Percentiles rank a stretch among this genome's conserved stretches.
These are phyloP conservation scores for Plodia interpunctella DNA, from an alignment of 1,140 invertebrate species.

Conservation along the genomic window DNA sequence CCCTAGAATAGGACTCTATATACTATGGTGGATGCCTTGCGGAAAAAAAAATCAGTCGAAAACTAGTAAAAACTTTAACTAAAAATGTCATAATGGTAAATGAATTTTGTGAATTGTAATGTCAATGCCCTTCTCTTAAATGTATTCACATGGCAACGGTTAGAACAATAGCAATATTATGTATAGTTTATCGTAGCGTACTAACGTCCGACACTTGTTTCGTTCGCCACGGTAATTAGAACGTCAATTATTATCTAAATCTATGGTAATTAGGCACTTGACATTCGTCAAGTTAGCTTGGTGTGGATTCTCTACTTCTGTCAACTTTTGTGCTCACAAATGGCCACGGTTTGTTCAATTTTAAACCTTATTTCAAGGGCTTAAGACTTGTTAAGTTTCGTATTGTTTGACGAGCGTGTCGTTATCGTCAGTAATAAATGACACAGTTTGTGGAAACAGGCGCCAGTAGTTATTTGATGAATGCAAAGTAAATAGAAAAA, in stretches of 20 bases:
- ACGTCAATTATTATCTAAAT: too few species aligned
- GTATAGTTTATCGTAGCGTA: neutral
- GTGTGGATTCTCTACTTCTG: neutral
- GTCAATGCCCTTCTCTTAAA: neutral
- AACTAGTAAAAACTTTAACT: too few species aligned
- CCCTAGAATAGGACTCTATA: too few species aligned
- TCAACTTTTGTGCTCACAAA: neutral
- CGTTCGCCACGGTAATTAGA: too few species aligned
- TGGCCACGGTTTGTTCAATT: neutral
- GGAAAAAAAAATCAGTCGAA: too few species aligned
- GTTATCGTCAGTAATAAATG: too few species aligned
- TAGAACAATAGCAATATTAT: neutral
- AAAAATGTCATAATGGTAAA: too few species aligned
- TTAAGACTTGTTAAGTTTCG: neutral
- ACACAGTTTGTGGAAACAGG: neutral
- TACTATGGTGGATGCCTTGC: too few species aligned
- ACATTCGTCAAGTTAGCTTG: neutral
- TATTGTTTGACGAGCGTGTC: neutral
- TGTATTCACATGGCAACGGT: neutral
- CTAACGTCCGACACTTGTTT: neutral
- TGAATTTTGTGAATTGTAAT: too few species aligned
- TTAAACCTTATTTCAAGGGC: neutral
- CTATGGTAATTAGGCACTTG: neutral
- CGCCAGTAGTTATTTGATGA: neutral
- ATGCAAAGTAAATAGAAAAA: neutral